These are phyloP conservation scores for Megaceryle torquata DNA, from an alignment of 2,113 vertebrate species.

Conservation along the genomic window DNA sequence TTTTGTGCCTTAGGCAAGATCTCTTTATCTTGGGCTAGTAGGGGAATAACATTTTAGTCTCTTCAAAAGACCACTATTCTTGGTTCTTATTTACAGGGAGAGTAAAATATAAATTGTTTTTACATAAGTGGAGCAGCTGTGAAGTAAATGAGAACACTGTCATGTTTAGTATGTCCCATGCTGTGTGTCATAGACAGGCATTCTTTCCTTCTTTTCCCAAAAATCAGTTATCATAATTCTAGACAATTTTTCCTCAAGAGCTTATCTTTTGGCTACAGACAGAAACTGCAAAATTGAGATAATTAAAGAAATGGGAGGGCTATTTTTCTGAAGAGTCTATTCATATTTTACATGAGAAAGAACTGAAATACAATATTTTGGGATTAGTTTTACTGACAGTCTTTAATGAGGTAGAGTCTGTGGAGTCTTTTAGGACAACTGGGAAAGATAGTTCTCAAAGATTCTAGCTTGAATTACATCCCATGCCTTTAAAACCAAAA, in stretches of 20 bases:
- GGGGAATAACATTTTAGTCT: not conserved
- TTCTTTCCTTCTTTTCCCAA: not conserved
- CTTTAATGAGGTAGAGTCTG: not conserved
- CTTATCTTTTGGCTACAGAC: slow-evolving; percentile 17
- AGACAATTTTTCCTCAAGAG: not conserved
- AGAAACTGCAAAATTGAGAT: not conserved
- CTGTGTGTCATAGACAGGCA: not conserved
- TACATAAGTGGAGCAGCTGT: not conserved
- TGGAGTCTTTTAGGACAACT: not conserved
- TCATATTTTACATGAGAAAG: not conserved
- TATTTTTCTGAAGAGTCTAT: not conserved
- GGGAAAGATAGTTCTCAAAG: not conserved
- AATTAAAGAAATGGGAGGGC: not conserved
- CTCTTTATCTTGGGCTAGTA: not conserved
- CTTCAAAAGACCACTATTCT: not conserved
- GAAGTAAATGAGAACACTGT: not conserved
- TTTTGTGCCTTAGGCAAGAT: not conserved
- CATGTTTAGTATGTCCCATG: not conserved
- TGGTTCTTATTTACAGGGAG: not conserved
- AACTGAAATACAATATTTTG: not conserved
- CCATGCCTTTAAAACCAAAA: not conserved
- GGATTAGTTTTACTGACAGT: not conserved
- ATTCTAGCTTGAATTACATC: not conserved
- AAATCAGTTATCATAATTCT: not conserved
- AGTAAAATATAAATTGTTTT: not conserved